phyloP scores from a whole-genome alignment of 1,140 invertebrate genomes.

The Prorops nasuta region DNA sequence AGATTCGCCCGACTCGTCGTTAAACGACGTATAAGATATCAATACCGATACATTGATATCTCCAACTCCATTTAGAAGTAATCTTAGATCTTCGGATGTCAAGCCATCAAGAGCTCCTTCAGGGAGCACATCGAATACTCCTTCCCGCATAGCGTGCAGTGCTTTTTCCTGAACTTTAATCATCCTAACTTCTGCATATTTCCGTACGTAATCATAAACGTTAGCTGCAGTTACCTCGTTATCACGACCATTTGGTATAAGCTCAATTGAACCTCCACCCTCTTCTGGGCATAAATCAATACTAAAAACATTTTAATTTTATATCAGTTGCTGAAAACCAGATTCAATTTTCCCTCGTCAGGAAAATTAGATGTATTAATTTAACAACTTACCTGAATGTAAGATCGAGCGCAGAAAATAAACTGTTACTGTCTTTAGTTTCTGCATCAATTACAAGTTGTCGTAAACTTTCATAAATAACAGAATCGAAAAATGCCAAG shows the following conservation, averaged over 20 bases:
- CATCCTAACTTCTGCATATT: conserved; percentile 96
- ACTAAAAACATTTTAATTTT: conserved; percentile 52
- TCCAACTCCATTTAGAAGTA: conserved; percentile 94
- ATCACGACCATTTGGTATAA: conserved; percentile 86
- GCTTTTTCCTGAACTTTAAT: conserved; percentile 92
- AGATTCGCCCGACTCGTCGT: conserved; percentile 93
- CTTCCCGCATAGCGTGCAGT: conserved; percentile 87
- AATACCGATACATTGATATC: conserved; percentile 90
- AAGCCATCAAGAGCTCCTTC: conserved; percentile 85
- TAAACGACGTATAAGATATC: conserved; percentile 97
- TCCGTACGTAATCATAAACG: conserved; percentile 96
- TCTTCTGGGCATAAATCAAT: conserved; percentile 85
- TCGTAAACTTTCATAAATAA: conserved; percentile 94
- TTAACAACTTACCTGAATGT: conserved; percentile 96
- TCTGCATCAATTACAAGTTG: conserved; percentile 92
- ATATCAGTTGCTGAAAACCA: no score
- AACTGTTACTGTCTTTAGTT: conserved; percentile 75
- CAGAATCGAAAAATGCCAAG: conserved; percentile 97
- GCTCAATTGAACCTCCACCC: conserved; percentile 88
- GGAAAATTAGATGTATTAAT: no score
- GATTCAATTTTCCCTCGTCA: no score
- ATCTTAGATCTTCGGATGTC: conserved; percentile 92
- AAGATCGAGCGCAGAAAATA: conserved; percentile 90
- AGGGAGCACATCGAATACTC: conserved; percentile 95
- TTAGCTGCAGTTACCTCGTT: conserved; percentile 89